These are phyloP conservation scores for Sarcoramphus papa DNA, from an alignment of 2,797 vertebrate species.

Conservation along the genomic window DNA sequence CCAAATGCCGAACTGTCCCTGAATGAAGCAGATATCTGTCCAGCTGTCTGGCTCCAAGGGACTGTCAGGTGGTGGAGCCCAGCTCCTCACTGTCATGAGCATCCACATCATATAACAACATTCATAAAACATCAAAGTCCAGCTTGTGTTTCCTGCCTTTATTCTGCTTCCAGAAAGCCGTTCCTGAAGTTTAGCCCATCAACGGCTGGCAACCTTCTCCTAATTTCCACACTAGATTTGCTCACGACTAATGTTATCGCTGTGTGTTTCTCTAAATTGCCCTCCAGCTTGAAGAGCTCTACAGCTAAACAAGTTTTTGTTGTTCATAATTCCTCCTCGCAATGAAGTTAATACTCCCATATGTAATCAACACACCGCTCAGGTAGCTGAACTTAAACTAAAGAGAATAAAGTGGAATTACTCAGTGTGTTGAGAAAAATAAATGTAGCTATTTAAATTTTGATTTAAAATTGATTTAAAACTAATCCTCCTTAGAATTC, in stretches of 20 bases:
- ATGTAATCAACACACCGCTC: background rate
- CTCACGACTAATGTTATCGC: background rate
- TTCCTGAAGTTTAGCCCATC: background rate
- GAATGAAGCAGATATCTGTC: fast-evolving
- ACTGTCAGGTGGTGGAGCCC: background rate
- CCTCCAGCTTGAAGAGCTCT: background rate
- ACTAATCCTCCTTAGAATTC: background rate
- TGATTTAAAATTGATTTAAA: background rate
- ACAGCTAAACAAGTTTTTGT: background rate
- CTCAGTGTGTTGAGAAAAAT: background rate
- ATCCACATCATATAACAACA: background rate
- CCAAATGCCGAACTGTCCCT: background rate
- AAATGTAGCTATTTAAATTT: background rate
- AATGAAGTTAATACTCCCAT: background rate
- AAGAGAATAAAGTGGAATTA: background rate
- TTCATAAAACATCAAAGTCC: background rate
- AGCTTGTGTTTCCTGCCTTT: background rate
- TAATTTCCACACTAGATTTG: background rate
- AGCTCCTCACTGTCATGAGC: background rate
- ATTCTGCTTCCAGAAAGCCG: background rate
- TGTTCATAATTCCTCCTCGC: background rate
- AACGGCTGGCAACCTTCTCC: background rate
- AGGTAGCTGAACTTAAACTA: background rate
- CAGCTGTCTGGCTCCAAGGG: background rate
- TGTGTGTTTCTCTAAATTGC: background rate